These are phyloP conservation scores for Thaumatotibia leucotreta DNA, from an alignment of 1,140 invertebrate species.

Conservation along the genomic window DNA sequence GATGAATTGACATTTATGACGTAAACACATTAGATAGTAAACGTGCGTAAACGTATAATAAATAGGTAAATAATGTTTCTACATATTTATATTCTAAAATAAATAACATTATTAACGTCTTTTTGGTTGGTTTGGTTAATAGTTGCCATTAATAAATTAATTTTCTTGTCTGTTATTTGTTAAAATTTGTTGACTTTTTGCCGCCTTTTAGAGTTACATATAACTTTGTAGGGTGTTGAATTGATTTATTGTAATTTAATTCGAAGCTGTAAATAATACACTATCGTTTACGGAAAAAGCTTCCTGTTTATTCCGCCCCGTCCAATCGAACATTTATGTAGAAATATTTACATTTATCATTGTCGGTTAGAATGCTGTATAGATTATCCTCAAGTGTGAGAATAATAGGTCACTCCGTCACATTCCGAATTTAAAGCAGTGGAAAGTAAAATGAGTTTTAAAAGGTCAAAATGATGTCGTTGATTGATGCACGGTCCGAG, in stretches of 20 bases:
- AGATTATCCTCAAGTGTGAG: neutral
- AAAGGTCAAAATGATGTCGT: slow-evolving; percentile 4
- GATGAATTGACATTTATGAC: neutral
- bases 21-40: neutral
- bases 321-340: slow-evolving; percentile 1
- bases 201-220: neutral
- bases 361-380: slow-evolving; percentile 1
- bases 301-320: slow-evolving; percentile 8
- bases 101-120: too few species aligned
- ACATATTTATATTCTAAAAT: too few species aligned
- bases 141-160: neutral
- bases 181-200: neutral
- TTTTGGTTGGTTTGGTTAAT: neutral
- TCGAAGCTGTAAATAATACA: neutral
- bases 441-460: slow-evolving; percentile 1
- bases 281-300: slow-evolving; percentile 4
- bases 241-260: neutral
- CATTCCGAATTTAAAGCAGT: neutral
- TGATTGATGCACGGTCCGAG: neutral
- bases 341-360: neutral
- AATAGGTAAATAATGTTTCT: neutral
- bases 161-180: neutral
- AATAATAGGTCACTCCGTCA: slow-evolving; percentile 5
- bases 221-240: too few species aligned
- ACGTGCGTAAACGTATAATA: too few species aligned